Evolutionary conservation across 1,140 invertebrate genomes (phyloP).

Genomic region (Bilobella aurantiaca): DNA sequence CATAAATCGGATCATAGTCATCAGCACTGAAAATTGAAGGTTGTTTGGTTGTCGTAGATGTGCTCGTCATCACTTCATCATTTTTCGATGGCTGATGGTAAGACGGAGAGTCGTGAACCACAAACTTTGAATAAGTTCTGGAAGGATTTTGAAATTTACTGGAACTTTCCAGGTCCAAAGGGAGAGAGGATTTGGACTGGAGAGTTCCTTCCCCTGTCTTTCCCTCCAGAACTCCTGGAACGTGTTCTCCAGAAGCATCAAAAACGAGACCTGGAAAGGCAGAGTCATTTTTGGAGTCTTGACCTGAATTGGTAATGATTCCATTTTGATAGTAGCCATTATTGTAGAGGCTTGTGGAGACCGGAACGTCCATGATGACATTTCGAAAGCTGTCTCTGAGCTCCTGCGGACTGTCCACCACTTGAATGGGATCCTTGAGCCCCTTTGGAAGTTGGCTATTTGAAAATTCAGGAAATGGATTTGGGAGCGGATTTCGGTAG

Average conservation of each 20-base stretch:
- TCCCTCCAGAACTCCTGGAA: not conserved
- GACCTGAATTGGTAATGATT: conserved; percentile 8
- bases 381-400: conserved; percentile 18
- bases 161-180: not conserved
- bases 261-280: conserved; percentile 22
- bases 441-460: not conserved
- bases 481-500: not conserved
- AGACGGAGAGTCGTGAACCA: conserved; percentile 27
- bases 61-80: not conserved
- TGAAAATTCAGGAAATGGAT: not conserved
- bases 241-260: conserved; percentile 10
- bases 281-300: not conserved
- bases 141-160: conserved; percentile 2
- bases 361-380: conserved; percentile 25
- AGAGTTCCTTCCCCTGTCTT: not conserved
- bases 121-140: conserved; percentile 32
- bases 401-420: not conserved
- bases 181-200: not conserved
- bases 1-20: conserved; percentile 9
- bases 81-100: conserved; percentile 13
- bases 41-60: no score
- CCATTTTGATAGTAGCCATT: conserved; percentile 26
- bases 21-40: not conserved
- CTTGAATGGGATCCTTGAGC: not conserved
- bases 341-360: conserved; percentile 29